phyloP scores from a whole-genome alignment of 1,140 invertebrate species.

The Heliconius nattereri region DNA sequence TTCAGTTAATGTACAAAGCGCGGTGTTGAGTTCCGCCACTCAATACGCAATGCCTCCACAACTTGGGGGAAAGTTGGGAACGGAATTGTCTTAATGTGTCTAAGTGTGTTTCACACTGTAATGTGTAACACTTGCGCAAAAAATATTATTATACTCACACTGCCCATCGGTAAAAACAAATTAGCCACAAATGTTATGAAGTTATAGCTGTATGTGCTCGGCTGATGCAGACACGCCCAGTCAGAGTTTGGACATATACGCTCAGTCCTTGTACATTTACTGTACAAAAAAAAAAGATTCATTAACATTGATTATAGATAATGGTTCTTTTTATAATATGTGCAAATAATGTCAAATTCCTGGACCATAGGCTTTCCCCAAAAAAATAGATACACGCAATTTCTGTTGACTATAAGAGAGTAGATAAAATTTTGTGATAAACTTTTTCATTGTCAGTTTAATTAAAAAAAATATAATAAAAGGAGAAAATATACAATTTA shows the following conservation, averaged over 20 bases:
- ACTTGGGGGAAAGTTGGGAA: no score
- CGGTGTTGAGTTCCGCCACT: not conserved
- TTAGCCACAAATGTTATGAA: constrained; percentile 95
- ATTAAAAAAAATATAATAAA: no score
- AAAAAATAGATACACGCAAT: no score
- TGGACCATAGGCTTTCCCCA: no score
- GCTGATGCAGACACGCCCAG: constrained; percentile 86
- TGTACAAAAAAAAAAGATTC: constrained; percentile 61
- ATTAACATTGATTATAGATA: not conserved
- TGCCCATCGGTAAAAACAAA: constrained; percentile 86
- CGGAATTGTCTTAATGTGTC: no score
- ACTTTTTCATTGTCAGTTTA: no score
- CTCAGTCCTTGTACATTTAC: constrained; percentile 89
- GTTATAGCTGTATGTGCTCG: constrained; percentile 93
- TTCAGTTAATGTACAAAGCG: no score
- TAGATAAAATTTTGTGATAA: no score
- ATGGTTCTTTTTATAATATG: not conserved
- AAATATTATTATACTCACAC: constrained; percentile 52
- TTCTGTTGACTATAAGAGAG: no score
- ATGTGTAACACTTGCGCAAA: no score
- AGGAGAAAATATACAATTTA: no score
- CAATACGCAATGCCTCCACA: not conserved
- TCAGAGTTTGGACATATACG: constrained; percentile 87
- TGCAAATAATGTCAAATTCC: not conserved
- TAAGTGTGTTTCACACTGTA: no score